These are phyloP conservation scores for Syngnathus acus DNA, from an alignment of 2,797 vertebrate species.

Conservation along the genomic window DNA sequence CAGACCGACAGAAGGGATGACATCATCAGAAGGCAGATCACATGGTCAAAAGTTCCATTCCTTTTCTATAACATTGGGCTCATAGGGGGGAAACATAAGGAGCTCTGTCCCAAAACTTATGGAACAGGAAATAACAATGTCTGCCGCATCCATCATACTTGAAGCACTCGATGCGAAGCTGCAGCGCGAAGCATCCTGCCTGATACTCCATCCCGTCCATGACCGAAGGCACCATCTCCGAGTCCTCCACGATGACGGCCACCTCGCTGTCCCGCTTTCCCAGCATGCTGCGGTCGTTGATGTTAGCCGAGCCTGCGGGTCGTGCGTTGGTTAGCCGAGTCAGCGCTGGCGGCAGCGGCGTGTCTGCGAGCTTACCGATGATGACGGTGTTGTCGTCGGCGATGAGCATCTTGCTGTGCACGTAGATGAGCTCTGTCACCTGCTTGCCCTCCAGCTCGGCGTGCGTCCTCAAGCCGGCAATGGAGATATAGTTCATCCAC, in stretches of 20 bases:
- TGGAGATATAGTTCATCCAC: conserved; percentile 95
- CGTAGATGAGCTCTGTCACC: conserved; percentile 91
- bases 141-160: conserved; percentile 56
- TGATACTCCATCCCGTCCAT: conserved; percentile 82
- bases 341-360: not conserved
- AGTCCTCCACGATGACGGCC: conserved; percentile 87
- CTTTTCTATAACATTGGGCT: too few species aligned
- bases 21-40: not conserved
- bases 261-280: conserved; percentile 95
- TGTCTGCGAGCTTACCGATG: conserved; percentile 69
- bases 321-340: not conserved
- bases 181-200: conserved; percentile 77
- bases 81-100: too few species aligned
- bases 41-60: not conserved
- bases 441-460: conserved; percentile 83
- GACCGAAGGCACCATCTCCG: conserved; percentile 66
- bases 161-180: conserved; percentile 86
- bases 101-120: not conserved
- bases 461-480: conserved; percentile 87
- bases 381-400: conserved; percentile 92
- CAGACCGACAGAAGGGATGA: conserved; percentile 9
- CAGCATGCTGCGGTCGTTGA: conserved; percentile 97
- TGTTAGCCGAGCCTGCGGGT: conserved; percentile 87
- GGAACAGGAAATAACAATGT: not conserved
- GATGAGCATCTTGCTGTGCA: conserved; percentile 96